phyloP scores from a whole-genome alignment of 2,113 vertebrate species.

The Ibidorhyncha struthersii region DNA sequence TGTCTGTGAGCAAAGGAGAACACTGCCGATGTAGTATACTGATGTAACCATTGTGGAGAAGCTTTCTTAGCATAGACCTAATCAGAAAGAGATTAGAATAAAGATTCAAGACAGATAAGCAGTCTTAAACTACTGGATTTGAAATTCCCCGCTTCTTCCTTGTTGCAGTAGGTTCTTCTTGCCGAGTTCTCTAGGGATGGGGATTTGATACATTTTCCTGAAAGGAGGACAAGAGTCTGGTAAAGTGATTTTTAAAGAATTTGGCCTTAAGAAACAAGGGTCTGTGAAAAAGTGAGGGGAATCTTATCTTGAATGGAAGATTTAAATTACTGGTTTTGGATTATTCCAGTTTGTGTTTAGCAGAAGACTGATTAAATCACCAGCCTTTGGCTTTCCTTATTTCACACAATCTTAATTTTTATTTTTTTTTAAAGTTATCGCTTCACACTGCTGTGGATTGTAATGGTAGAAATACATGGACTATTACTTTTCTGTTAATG shows the following conservation, averaged over 20 bases:
- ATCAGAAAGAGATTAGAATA: not conserved
- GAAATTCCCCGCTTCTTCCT: not conserved
- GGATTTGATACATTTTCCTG: conserved; percentile 41
- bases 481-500: not conserved
- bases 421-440: not conserved
- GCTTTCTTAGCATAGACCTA: not conserved
- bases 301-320: conserved; percentile 26
- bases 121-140: not conserved
- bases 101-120: not conserved
- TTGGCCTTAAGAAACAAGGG: not conserved
- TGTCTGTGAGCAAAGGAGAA: not conserved
- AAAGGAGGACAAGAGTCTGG: not conserved
- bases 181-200: not conserved
- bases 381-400: not conserved
- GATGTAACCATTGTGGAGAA: not conserved
- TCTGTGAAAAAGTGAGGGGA: conserved; percentile 18
- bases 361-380: not conserved
- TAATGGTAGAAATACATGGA: not conserved
- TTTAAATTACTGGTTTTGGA: not conserved
- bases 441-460: not conserved
- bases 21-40: rapidly evolving
- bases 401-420: not conserved
- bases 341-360: conserved; percentile 10
- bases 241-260: conserved; percentile 39
- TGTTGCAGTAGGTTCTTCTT: not conserved